These are phyloP conservation scores for Siniperca knerii DNA, from an alignment of 2,113 vertebrate genomes.

Conservation along the genomic window DNA sequence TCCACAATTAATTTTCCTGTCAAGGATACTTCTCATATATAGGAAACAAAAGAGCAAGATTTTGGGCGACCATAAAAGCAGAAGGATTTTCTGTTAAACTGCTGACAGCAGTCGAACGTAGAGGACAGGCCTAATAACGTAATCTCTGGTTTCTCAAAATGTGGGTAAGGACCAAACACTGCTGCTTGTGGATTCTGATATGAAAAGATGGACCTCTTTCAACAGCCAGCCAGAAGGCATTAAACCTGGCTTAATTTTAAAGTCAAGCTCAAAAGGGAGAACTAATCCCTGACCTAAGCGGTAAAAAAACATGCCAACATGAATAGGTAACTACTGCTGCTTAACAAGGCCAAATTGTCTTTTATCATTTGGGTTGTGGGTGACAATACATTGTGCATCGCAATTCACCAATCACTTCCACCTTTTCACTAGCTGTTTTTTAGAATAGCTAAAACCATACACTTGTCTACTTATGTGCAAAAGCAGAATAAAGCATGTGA, in stretches of 20 bases:
- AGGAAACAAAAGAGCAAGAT: background rate
- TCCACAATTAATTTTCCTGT: constrained; percentile 34
- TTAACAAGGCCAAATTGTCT: background rate
- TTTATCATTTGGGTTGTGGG: background rate
- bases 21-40: constrained; percentile 72
- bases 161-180: too few relatives aligned
- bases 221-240: background rate
- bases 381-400: background rate
- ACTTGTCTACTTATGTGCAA: background rate
- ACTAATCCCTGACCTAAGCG: accelerated
- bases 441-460: background rate
- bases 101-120: background rate
- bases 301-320: background rate
- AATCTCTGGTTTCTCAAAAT: background rate
- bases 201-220: background rate
- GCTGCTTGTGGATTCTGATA: background rate
- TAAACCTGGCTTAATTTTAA: background rate
- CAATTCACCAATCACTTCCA: background rate
- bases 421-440: background rate
- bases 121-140: background rate
- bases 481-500: background rate
- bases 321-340: background rate
- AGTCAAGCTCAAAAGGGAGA: background rate
- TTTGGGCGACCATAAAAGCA: background rate
- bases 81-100: background rate